Percentiles rank a stretch among this genome's conserved stretches.
phyloP scores from a whole-genome alignment of 2,113 vertebrate genomes.

The Leptocoma aspasia region DNA sequence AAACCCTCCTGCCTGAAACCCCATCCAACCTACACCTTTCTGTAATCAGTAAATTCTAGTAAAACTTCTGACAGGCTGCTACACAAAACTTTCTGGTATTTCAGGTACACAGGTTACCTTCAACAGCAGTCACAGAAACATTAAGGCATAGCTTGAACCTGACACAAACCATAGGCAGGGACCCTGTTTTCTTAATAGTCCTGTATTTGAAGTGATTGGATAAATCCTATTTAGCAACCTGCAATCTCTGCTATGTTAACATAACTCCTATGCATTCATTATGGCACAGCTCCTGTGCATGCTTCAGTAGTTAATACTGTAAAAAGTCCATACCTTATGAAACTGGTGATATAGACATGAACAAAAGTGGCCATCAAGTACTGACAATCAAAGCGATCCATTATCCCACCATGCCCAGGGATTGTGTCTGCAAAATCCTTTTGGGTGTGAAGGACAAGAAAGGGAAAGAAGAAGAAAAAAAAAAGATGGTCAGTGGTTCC shows the following conservation, averaged over 20 bases:
- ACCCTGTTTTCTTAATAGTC: background rate
- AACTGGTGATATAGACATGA: constrained; percentile 97
- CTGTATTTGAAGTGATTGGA: background rate
- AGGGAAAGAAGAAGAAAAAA: background rate
- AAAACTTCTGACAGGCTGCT: background rate
- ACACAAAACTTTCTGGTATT: background rate
- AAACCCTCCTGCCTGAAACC: background rate
- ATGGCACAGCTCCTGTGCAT: background rate
- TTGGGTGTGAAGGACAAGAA: background rate
- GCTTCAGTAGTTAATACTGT: background rate
- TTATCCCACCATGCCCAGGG: constrained; percentile 95
- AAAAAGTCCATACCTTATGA: constrained; percentile 84
- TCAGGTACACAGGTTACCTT: background rate
- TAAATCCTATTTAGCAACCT: background rate
- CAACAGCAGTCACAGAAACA: background rate
- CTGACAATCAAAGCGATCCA: constrained; percentile 98
- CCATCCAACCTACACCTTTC: background rate
- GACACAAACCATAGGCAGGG: background rate
- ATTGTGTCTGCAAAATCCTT: constrained; percentile 98
- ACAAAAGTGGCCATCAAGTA: constrained; percentile 98
- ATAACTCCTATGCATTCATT: background rate
- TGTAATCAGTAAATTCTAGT: background rate
- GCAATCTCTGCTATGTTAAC: background rate
- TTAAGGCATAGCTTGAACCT: background rate
- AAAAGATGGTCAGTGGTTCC: background rate